These are phyloP conservation scores for Colostygia pectinataria DNA, from an alignment of 2,888 invertebrate genomes.

Conservation along the genomic window DNA sequence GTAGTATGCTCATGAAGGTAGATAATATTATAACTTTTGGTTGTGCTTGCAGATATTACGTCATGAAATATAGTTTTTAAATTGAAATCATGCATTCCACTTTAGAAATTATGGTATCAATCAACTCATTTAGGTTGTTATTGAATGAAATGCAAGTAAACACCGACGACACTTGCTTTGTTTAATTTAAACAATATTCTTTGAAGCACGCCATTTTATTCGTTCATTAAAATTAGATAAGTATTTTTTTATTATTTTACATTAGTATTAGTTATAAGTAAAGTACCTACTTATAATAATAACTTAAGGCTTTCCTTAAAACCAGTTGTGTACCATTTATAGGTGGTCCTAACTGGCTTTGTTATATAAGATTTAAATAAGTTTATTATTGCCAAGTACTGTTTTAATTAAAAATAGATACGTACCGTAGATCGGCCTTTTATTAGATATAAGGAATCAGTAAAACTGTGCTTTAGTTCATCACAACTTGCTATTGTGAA, in stretches of 20 bases:
- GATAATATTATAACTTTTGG: conserved; percentile 11
- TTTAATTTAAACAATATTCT: conserved; percentile 1
- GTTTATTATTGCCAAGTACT: background rate
- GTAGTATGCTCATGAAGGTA: conserved; percentile 11
- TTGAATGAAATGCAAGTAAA: too few relatives aligned
- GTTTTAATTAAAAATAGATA: background rate
- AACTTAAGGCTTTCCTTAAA: too few relatives aligned
- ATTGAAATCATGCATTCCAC: conserved; percentile 18
- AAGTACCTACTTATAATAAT: too few relatives aligned
- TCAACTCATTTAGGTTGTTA: background rate
- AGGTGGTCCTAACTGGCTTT: too few relatives aligned
- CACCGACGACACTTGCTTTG: too few relatives aligned
- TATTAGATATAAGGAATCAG: background rate
- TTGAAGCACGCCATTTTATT: background rate
- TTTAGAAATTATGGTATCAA: conserved; percentile 5
- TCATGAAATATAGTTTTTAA: background rate
- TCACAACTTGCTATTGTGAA: background rate
- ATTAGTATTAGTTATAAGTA: background rate
- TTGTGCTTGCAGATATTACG: conserved; percentile 13
- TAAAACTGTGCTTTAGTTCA: background rate
- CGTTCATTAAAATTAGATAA: background rate
- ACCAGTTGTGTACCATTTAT: too few relatives aligned
- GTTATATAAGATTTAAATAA: too few relatives aligned
- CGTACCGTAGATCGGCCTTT: background rate
- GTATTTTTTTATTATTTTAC: background rate